phyloP scores from a whole-genome alignment of 2,797 vertebrate genomes.

The Cottoperca gobio region DNA sequence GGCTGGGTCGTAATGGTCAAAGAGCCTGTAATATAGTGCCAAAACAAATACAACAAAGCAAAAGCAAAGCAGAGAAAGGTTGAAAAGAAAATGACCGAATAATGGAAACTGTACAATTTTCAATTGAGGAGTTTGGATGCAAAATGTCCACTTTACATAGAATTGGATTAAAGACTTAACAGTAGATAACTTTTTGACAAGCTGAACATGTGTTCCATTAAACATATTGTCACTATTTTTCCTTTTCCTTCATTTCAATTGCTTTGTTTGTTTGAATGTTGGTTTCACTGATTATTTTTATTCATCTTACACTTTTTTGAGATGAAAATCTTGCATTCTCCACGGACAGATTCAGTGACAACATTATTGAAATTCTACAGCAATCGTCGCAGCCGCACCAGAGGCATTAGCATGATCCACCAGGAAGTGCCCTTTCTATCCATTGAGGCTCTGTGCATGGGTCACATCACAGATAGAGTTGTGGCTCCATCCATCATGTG shows the following conservation, averaged over 20 bases:
- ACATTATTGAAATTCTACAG: slow-evolving; percentile 78
- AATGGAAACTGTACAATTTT: neutral
- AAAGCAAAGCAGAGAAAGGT: neutral
- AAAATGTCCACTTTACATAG: neutral
- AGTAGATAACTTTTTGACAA: neutral
- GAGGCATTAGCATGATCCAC: slow-evolving; percentile 82
- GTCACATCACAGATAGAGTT: slow-evolving; percentile 84
- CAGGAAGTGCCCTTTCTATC: slow-evolving; percentile 83
- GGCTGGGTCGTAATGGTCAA: neutral
- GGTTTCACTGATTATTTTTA: neutral
- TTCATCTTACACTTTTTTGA: neutral
- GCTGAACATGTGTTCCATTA: neutral
- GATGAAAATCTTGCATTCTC: slow-evolving; percentile 47
- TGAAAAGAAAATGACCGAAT: neutral
- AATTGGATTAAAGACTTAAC: neutral
- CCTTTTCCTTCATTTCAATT: neutral
- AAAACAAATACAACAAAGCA: neutral
- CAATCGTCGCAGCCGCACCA: slow-evolving; percentile 61
- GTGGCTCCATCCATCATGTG: slow-evolving; percentile 84
- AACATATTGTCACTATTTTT: neutral
- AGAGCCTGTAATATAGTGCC: neutral
- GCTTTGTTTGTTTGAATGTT: neutral
- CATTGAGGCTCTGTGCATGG: slow-evolving; percentile 80
- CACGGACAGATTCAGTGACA: slow-evolving; percentile 53
- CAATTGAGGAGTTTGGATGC: neutral